Percentiles rank a stretch among this genome's conserved stretches.
Conservation (phyloP, 2,888 invertebrate genomes). For the Folsomia manolachei region DNA sequence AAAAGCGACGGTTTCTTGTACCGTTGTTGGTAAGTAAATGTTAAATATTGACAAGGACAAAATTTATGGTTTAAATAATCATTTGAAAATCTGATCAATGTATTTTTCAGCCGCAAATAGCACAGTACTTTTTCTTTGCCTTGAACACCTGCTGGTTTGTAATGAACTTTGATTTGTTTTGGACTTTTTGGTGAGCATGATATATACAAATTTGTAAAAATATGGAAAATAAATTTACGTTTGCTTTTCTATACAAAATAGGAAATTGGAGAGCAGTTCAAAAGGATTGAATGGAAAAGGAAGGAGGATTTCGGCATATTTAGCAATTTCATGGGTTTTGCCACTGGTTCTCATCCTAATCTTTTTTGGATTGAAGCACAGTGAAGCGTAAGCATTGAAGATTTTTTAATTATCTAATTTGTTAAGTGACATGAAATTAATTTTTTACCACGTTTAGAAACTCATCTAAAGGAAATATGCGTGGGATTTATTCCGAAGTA, state of each 20-base stretch:
- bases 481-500: constrained; percentile 27
- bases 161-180: constrained; percentile 42
- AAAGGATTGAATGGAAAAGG: constrained; percentile 28
- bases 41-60: background rate
- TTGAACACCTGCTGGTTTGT: constrained; percentile 40
- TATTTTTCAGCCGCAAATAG: constrained; percentile 14
- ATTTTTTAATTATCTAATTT: background rate
- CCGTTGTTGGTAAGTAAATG: constrained; percentile 28
- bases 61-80: background rate
- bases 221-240: background rate
- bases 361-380: constrained; percentile 24
- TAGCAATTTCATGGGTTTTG: constrained; percentile 32
- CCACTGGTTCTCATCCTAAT: constrained; percentile 25
- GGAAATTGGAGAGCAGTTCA: constrained; percentile 37
- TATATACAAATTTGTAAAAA: background rate
- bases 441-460: constrained; percentile 11
- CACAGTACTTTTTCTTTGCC: constrained; percentile 43
- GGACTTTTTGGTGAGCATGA: constrained; percentile 40
- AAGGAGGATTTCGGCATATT: constrained; percentile 20
- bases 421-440: background rate
- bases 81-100: background rate
- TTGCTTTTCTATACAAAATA: background rate
- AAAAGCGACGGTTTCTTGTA: constrained; percentile 25
- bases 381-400: constrained; percentile 22
- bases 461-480: constrained; percentile 24